Conservation (phyloP, 2,888 invertebrate species). For the Trisateles emortualis region DNA sequence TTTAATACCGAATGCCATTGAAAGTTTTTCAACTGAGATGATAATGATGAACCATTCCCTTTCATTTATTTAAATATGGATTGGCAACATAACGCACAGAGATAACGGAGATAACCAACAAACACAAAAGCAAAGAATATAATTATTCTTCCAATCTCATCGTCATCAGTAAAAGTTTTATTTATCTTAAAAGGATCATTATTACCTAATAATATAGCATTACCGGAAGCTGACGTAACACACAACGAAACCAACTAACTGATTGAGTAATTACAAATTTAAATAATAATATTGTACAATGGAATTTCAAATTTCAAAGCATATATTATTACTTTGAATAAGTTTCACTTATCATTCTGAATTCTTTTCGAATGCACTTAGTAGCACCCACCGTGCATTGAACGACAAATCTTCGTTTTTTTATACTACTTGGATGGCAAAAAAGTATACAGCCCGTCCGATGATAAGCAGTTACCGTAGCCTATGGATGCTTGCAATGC, state of each 20-base stretch:
- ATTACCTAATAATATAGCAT: slow-evolving; percentile 44
- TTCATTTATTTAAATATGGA: not conserved
- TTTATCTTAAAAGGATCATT: slow-evolving; percentile 58
- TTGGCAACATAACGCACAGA: not conserved
- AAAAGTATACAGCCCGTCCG: too few species aligned
- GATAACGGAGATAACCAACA: slow-evolving; percentile 36
- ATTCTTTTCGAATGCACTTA: too few species aligned
- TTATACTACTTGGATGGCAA: too few species aligned
- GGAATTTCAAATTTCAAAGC: not conserved
- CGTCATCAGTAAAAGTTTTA: slow-evolving; percentile 43
- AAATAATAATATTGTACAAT: slow-evolving; percentile 19
- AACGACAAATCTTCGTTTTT: too few species aligned
- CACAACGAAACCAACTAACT: slow-evolving; percentile 25
- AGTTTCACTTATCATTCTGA: not conserved
- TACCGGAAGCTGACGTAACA: slow-evolving; percentile 44
- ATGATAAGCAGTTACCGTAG: too few species aligned
- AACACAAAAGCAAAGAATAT: slow-evolving; percentile 26
- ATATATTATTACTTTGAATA: not conserved
- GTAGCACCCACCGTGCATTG: too few species aligned
- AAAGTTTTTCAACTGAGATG: too few species aligned
- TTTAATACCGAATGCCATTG: too few species aligned
- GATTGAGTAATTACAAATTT: slow-evolving; percentile 29
- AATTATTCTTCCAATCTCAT: slow-evolving; percentile 37
- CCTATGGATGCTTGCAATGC: too few species aligned
- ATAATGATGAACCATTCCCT: too few species aligned